phyloP scores from a whole-genome alignment of 2,888 invertebrate species.

The Callyntrura sp. region DNA sequence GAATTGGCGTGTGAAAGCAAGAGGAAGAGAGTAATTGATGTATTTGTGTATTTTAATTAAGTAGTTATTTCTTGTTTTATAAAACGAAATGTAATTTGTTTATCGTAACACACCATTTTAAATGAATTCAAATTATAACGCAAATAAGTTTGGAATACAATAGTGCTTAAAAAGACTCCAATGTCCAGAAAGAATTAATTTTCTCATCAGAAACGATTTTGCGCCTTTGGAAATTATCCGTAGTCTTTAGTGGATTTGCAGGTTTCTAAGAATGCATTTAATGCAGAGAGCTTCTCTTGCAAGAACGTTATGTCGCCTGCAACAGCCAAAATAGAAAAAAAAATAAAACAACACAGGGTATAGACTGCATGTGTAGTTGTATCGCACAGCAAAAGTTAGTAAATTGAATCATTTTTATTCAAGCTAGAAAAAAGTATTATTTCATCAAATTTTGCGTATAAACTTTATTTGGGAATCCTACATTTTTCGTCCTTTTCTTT shows the following conservation, averaged over 20 bases:
- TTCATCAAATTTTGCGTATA: neutral
- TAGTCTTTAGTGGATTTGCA: conserved; percentile 19
- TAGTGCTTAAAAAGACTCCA: too few relatives aligned
- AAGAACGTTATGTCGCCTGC: conserved; percentile 46
- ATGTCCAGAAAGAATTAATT: too few relatives aligned
- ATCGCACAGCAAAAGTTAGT: neutral
- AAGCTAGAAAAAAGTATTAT: neutral
- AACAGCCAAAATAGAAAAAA: conserved; percentile 30
- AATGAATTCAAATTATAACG: too few relatives aligned
- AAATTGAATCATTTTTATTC: neutral
- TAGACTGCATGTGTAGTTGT: neutral
- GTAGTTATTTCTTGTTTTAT: too few relatives aligned
- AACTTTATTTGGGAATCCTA: neutral
- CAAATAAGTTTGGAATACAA: too few relatives aligned
- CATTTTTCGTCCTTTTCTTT: conserved; percentile 22
- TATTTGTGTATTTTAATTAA: too few relatives aligned
- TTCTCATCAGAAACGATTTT: too few relatives aligned
- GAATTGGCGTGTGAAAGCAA: too few relatives aligned
- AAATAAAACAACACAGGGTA: neutral
- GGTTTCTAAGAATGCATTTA: conserved; percentile 53
- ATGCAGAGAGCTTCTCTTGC: conserved; percentile 50
- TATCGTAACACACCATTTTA: too few relatives aligned
- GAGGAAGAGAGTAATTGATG: too few relatives aligned
- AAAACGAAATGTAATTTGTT: too few relatives aligned
- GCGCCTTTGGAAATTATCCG: neutral